A percentile compares a stretch with the other conserved stretches of the same genome.
These are phyloP conservation scores for Antitype chi DNA, from an alignment of 2,888 invertebrate genomes.

Conservation along the genomic window DNA sequence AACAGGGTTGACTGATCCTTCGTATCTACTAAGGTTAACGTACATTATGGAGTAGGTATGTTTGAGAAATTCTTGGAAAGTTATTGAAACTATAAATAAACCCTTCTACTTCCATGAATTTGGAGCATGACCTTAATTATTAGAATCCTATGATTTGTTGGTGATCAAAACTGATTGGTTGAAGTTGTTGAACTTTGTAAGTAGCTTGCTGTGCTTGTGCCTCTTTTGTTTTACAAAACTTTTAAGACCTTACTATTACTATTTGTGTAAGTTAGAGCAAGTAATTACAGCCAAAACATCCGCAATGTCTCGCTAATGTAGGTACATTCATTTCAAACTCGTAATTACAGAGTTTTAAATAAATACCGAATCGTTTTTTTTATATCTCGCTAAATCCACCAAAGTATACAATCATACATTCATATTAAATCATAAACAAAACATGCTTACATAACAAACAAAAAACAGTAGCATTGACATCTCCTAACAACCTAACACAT, in stretches of 20 bases:
- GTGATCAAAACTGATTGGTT: conserved; percentile 3
- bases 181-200: background rate
- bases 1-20: conserved; percentile 2
- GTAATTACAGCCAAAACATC: background rate
- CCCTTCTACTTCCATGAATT: conserved; percentile 6
- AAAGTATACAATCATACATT: background rate
- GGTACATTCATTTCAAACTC: too few relatives aligned
- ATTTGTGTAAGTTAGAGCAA: background rate
- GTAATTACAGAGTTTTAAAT: background rate
- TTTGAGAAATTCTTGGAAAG: conserved; percentile 14
- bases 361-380: too few relatives aligned
- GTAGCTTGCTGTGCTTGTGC: background rate
- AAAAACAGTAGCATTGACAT: conserved; percentile 3
- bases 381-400: too few relatives aligned
- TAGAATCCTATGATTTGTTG: conserved; percentile 6
- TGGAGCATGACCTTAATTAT: conserved; percentile 16
- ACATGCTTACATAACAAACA: background rate
- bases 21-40: background rate
- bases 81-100: conserved; percentile 6
- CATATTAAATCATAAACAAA: conserved; percentile 1
- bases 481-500: conserved; percentile 14
- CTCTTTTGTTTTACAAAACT: too few relatives aligned
- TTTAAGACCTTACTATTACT: background rate
- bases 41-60: background rate
- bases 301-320: background rate